Base-by-base conservation (phyloP, 2,888 invertebrate genomes). In the Plusia festucae region DNA sequence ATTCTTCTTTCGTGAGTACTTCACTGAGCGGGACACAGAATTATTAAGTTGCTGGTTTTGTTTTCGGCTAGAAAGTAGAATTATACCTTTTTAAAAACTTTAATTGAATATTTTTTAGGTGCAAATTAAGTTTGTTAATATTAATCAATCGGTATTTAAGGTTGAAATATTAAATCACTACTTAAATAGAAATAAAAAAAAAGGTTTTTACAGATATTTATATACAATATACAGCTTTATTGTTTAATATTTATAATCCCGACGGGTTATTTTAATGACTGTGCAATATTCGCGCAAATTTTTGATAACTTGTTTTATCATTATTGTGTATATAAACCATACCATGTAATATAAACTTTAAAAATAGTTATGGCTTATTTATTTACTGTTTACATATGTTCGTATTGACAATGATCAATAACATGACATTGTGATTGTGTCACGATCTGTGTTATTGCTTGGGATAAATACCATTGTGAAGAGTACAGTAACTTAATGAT, bases 31-130 rank as follows among this genome's bases (percentile, higher is more conserved):
- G 86, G 87, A 79, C 83, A 78, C 78, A 70, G 76, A 73, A 73
- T 87, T 85, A 87, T 86, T 85, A 83, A 84, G 67, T 84, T 79
- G 85, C 82, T 83, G 75, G 80, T 83, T 88, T 85, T 81, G 82
- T 80, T 77, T 82, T 78, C 73, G 73, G 75, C 78, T 40, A 74
- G 78, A 81, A 82, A 76, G 65, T 46, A 62, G 72, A 75, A 77
- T 78, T 78, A 83, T 71, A 81, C 78, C 78, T 85, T 81, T 75
- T 77, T 6, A 40, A 5, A 4, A 2, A 7, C n/a, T 6, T 40
- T 40, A 15, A n/a, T n/a, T n/a, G n/a, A n/a, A n/a, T n/a, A n/a
- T n/a, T n/a, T n/a, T n/a, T n/a, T n/a, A n/a, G n/a, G n/a, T n/a
- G n/a, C n/a, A n/a, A n/a, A n/a, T n/a, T n/a, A n/a, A n/a, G n/a